These are phyloP conservation scores for Nipponia nippon DNA, from an alignment of 2,113 vertebrate species.

Conservation along the genomic window DNA sequence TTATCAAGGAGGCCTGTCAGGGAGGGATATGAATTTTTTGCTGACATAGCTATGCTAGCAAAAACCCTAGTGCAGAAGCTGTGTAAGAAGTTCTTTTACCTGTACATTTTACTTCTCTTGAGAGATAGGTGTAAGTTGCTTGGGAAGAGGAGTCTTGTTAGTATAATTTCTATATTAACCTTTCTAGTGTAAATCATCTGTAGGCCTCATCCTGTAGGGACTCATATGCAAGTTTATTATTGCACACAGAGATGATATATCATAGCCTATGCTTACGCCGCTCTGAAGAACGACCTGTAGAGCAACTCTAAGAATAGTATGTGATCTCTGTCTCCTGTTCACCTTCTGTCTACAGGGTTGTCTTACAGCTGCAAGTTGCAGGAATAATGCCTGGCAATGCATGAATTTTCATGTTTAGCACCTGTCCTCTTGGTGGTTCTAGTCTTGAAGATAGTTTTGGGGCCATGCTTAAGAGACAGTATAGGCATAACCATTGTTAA, in stretches of 20 bases:
- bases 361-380: not conserved
- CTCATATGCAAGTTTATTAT: not conserved
- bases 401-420: not conserved
- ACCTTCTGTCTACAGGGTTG: not conserved
- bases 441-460: not conserved
- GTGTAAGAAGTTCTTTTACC: constrained; percentile 15
- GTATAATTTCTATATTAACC: not conserved
- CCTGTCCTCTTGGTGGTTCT: not conserved
- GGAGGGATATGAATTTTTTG: constrained; percentile 20
- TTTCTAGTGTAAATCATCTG: constrained; percentile 10
- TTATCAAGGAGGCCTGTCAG: constrained; percentile 9
- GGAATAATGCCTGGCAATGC: not conserved
- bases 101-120: not conserved
- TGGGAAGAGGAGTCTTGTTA: not conserved
- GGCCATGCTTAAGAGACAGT: not conserved
- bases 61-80: not conserved
- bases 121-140: not conserved
- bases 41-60: constrained; percentile 8
- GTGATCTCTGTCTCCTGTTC: not conserved
- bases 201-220: not conserved
- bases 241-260: not conserved
- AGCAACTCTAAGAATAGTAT: not conserved
- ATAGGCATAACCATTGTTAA: not conserved
- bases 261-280: accelerated
- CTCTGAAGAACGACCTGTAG: not conserved